A percentile compares a stretch with the other conserved stretches of the same genome.
phyloP scores from a whole-genome alignment of 2,888 invertebrate genomes.

The Brachylomia viminalis region DNA sequence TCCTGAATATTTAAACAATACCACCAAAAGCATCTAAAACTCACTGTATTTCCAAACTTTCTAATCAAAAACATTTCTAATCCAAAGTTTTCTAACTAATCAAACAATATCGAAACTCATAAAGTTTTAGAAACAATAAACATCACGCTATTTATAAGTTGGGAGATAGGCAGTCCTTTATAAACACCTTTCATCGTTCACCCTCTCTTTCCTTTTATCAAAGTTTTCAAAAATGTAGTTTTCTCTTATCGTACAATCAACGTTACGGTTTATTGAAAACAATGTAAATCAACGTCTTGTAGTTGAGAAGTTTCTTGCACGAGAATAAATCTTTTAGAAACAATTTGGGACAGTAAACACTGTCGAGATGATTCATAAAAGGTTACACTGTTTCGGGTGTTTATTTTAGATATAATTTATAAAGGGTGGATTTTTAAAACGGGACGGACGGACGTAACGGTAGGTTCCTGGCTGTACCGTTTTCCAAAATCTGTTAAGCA shows the following conservation, averaged over 20 bases:
- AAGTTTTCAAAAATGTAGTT: slow-evolving; percentile 39
- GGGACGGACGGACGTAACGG: too few species aligned
- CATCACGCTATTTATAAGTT: slow-evolving; percentile 24
- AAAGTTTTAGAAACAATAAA: slow-evolving; percentile 27
- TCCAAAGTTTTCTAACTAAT: slow-evolving; percentile 40
- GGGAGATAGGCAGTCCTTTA: slow-evolving; percentile 24
- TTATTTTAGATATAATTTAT: background rate
- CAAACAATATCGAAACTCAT: slow-evolving; percentile 34
- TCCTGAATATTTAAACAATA: slow-evolving; percentile 25
- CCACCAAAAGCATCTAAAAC: background rate
- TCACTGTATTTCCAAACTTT: slow-evolving; percentile 23
- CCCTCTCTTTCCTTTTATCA: background rate
- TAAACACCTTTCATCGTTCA: slow-evolving; percentile 14
- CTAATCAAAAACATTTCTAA: slow-evolving; percentile 37
- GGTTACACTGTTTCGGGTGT: background rate
- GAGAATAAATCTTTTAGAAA: slow-evolving; percentile 20
- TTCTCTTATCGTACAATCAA: slow-evolving; percentile 55
- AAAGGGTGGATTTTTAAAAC: too few species aligned
- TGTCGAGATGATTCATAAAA: background rate
- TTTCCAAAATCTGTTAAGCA: too few species aligned
- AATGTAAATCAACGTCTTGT: slow-evolving; percentile 74
- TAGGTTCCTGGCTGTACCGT: too few species aligned
- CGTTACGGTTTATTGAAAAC: slow-evolving; percentile 61
- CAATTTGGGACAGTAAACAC: slow-evolving; percentile 12
- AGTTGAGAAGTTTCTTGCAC: slow-evolving; percentile 14